These are phyloP conservation scores for Platichthys stellatus DNA, from an alignment of 2,113 vertebrate species.

Conservation along the genomic window DNA sequence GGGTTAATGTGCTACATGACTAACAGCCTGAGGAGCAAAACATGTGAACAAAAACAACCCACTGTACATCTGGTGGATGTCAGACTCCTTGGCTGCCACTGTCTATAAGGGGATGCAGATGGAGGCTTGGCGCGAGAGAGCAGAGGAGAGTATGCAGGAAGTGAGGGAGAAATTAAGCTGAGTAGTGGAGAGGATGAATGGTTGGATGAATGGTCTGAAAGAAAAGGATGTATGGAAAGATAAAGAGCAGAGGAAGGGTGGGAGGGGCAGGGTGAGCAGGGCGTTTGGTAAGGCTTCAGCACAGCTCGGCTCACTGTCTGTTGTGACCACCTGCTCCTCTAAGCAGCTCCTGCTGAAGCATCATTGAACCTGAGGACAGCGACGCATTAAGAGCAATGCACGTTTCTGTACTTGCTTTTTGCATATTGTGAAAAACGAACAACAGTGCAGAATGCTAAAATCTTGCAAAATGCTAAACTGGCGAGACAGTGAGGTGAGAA, in stretches of 20 bases:
- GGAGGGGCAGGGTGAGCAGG: conserved; percentile 9
- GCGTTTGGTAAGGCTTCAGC: conserved; percentile 38
- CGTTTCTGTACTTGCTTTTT: too few relatives aligned
- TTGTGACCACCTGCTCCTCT: conserved; percentile 67
- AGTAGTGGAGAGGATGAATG: conserved; percentile 30
- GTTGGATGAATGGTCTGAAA: conserved; percentile 39
- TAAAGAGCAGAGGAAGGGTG: conserved; percentile 41
- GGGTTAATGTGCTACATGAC: conserved; percentile 22
- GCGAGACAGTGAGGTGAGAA: too few relatives aligned
- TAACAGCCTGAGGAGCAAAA: background rate
- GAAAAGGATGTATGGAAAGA: conserved; percentile 44
- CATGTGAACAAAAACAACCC: background rate
- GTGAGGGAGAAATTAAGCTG: conserved; percentile 22
- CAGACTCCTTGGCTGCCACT: conserved; percentile 45
- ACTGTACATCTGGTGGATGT: conserved; percentile 64
- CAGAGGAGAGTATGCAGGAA: conserved; percentile 29
- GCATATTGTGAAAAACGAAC: too few relatives aligned
- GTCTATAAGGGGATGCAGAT: conserved; percentile 28
- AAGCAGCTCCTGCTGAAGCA: conserved; percentile 52
- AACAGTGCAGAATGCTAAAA: too few relatives aligned
- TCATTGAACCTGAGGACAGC: background rate
- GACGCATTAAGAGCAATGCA: too few relatives aligned
- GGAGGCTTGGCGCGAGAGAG: conserved; percentile 27
- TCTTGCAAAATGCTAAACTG: too few relatives aligned
- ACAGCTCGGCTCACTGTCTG: conserved; percentile 36